These are phyloP conservation scores for Tipula confusa DNA, from an alignment of 2,888 invertebrate species.

Conservation along the genomic window DNA sequence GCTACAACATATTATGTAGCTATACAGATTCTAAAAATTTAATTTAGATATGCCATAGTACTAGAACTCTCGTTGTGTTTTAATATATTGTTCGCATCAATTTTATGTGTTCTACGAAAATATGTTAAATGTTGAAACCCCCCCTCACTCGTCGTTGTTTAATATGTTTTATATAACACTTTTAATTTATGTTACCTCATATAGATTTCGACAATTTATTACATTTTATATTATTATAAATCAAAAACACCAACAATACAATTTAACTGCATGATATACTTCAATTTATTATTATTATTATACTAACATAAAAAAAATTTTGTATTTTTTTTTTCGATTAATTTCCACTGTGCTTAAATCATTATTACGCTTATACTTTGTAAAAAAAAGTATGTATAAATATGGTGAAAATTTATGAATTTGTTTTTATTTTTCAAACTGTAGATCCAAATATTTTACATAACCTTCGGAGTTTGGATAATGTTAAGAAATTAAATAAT, in stretches of 20 bases:
- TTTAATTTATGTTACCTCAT: not conserved
- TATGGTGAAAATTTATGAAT: no score
- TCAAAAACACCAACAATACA: not conserved
- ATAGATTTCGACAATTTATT: not conserved
- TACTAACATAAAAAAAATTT: not conserved
- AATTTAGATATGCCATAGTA: not conserved
- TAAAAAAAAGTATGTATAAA: no score
- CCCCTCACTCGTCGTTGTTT: no score
- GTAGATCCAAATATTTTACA: no score
- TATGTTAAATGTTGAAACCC: no score
- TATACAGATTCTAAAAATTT: not conserved
- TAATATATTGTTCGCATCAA: not conserved
- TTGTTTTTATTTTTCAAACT: no score
- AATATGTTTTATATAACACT: no score
- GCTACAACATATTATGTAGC: no score
- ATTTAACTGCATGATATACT: not conserved
- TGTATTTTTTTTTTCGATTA: not conserved
- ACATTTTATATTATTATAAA: not conserved
- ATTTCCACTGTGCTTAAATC: no score
- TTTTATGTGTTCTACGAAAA: not conserved
- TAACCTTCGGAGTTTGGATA: no score
- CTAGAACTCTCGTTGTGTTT: not conserved
- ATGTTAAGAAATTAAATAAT: no score
- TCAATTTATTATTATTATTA: not conserved
- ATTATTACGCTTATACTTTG: no score